A percentile compares a stretch with the other conserved stretches of the same genome.
phyloP scores from a whole-genome alignment of 2,888 invertebrate species.

The Leptinotarsa tumamoca region DNA sequence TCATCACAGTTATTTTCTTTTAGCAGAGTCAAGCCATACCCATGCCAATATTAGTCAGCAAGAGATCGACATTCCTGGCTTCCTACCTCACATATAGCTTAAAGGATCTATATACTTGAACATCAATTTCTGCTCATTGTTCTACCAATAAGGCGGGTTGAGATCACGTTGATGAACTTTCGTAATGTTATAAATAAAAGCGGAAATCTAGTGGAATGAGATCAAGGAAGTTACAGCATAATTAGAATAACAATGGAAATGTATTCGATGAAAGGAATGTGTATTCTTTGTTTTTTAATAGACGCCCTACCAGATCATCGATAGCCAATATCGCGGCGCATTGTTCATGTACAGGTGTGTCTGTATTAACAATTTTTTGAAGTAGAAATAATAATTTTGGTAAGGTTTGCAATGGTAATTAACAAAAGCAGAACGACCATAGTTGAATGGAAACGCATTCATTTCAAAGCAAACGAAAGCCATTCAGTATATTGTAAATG shows the following conservation, averaged over 20 bases:
- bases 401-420: too few relatives aligned
- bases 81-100: neutral
- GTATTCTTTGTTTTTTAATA: neutral
- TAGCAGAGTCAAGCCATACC: neutral
- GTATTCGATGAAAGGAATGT: neutral
- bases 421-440: too few relatives aligned
- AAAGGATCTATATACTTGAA: neutral
- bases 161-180: conserved; percentile 12
- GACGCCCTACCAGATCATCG: neutral
- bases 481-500: too few relatives aligned
- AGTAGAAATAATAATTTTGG: too few relatives aligned
- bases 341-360: too few relatives aligned
- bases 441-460: too few relatives aligned
- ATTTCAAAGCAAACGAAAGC: too few relatives aligned
- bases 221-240: neutral
- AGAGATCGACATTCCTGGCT: neutral
- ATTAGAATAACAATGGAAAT: conserved; percentile 9
- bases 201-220: neutral
- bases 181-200: conserved; percentile 1
- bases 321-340: too few relatives aligned
- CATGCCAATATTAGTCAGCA: neutral
- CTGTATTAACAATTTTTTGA: too few relatives aligned
- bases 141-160: conserved; percentile 1
- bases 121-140: conserved; percentile 15
- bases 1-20: neutral